Conservation (phyloP, 2,888 invertebrate species). For the Andricus quercusramuli region DNA sequence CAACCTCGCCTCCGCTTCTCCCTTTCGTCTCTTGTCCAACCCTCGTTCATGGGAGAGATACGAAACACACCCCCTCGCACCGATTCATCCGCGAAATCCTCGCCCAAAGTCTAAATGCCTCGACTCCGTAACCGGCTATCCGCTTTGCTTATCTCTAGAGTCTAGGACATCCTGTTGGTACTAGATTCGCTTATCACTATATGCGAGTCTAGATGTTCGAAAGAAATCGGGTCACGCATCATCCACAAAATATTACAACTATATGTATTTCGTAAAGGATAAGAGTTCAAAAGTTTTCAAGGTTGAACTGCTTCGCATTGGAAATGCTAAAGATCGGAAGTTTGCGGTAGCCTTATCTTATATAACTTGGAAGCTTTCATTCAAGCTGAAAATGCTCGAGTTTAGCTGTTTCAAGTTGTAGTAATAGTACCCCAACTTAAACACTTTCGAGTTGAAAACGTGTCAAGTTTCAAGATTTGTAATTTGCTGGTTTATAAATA, state of each 20-base stretch:
- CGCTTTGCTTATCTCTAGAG: conserved; percentile 10
- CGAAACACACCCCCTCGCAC: conserved; percentile 40
- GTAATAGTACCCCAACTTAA: background rate
- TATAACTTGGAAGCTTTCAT: conserved; percentile 28
- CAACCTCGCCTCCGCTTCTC: conserved; percentile 42
- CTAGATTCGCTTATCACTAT: background rate
- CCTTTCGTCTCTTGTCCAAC: conserved; percentile 49
- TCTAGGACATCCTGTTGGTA: conserved; percentile 10
- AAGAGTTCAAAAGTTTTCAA: background rate
- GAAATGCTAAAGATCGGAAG: conserved; percentile 21
- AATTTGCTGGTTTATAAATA: too few relatives aligned
- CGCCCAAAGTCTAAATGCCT: conserved; percentile 32
- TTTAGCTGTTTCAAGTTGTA: conserved; percentile 20
- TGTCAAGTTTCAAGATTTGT: too few relatives aligned
- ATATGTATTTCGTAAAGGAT: too few relatives aligned
- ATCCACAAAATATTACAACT: too few relatives aligned
- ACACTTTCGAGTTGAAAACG: too few relatives aligned
- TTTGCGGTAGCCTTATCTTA: background rate
- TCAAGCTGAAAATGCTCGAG: conserved; percentile 16
- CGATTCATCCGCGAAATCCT: conserved; percentile 44
- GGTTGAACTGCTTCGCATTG: conserved; percentile 18
- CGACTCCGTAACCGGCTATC: conserved; percentile 13
- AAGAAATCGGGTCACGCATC: too few relatives aligned
- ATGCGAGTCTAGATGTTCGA: background rate
- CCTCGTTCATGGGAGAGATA: conserved; percentile 43